phyloP scores from a whole-genome alignment of 1,140 invertebrate genomes.

The Lycorma delicatula region DNA sequence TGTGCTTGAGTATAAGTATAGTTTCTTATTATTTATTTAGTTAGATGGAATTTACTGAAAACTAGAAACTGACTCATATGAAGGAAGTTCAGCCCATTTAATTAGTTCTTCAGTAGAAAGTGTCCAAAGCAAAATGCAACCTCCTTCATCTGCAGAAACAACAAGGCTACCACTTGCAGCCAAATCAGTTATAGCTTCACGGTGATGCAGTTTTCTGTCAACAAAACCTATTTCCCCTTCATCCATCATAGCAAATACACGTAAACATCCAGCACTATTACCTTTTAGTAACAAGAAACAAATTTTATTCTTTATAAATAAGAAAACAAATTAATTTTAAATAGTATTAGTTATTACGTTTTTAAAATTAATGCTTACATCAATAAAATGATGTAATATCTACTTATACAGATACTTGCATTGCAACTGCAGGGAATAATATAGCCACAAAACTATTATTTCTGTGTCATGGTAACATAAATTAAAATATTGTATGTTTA shows the following conservation, averaged over 20 bases:
- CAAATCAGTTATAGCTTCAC: slow-evolving; percentile 25
- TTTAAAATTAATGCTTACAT: too few species aligned
- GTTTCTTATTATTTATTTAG: not conserved
- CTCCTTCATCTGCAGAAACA: slow-evolving; percentile 29
- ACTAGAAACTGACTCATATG: slow-evolving; percentile 20
- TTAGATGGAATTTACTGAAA: not conserved
- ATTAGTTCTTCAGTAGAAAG: slow-evolving; percentile 24
- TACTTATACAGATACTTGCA: too few species aligned
- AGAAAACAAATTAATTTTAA: too few species aligned
- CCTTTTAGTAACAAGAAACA: too few species aligned
- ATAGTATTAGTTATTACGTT: too few species aligned
- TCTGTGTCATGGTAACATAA: too few species aligned
- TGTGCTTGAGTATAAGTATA: not conserved
- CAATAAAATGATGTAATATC: too few species aligned
- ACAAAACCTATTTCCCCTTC: slow-evolving; percentile 26
- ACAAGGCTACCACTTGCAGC: slow-evolving; percentile 21
- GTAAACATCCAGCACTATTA: slow-evolving; percentile 27
- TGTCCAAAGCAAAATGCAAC: slow-evolving; percentile 24
- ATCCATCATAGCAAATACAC: slow-evolving; percentile 28
- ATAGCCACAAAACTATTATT: too few species aligned
- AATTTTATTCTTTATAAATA: too few species aligned
- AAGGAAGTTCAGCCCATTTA: slow-evolving; percentile 15
- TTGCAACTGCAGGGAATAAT: too few species aligned
- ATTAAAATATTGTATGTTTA: too few species aligned
- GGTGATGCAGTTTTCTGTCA: slow-evolving; percentile 28